A percentile compares a stretch with the other conserved stretches of the same genome.
phyloP scores from a whole-genome alignment of 2,888 invertebrate genomes.

The Chrysolina haemoptera region DNA sequence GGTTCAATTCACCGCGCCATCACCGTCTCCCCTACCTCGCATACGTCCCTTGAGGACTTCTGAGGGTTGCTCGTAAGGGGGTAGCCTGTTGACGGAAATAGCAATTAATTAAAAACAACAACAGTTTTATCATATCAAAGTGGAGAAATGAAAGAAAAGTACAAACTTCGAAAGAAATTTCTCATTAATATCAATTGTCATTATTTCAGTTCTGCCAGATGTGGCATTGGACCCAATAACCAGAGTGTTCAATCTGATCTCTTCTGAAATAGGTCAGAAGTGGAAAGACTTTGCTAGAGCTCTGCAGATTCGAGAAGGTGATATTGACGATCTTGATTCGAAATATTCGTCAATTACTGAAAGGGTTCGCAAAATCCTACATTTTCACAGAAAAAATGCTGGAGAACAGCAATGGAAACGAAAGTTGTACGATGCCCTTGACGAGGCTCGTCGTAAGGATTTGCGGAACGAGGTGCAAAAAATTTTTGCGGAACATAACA shows the following conservation, averaged over 20 bases:
- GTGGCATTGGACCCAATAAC: constrained; percentile 40
- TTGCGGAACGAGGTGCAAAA: constrained; percentile 51
- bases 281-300: constrained; percentile 64
- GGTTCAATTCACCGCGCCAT: too few species aligned
- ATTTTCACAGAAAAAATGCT: constrained; percentile 50
- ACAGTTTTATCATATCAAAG: too few species aligned
- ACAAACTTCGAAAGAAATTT: too few species aligned
- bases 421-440: constrained; percentile 56
- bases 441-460: constrained; percentile 59
- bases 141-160: too few species aligned
- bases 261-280: constrained; percentile 58
- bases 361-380: constrained; percentile 55
- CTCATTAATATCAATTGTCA: too few species aligned
- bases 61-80: too few species aligned
- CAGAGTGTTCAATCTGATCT: constrained; percentile 51
- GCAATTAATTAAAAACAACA: too few species aligned
- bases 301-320: constrained; percentile 58
- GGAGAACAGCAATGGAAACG: constrained; percentile 53
- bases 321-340: constrained; percentile 60
- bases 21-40: too few species aligned
- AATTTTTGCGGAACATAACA: constrained; percentile 45
- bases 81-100: too few species aligned
- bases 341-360: constrained; percentile 48
- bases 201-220: constrained; percentile 38
- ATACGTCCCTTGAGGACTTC: too few species aligned